These are phyloP conservation scores for Sylvicola cinctus DNA, from an alignment of 2,888 invertebrate species.

Conservation along the genomic window DNA sequence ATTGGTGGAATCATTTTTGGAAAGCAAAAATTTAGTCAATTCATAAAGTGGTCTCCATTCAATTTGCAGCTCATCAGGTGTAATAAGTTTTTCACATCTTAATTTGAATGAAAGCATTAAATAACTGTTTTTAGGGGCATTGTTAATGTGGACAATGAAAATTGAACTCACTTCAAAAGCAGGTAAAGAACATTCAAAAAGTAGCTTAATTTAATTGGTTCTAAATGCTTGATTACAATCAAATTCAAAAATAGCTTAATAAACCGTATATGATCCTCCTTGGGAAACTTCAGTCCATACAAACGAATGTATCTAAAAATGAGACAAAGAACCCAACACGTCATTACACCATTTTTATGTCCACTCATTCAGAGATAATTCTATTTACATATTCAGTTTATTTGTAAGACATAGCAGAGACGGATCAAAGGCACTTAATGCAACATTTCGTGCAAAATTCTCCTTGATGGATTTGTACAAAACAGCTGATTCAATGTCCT, in stretches of 20 bases:
- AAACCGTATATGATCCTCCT: conserved; percentile 70
- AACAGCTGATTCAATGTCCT: no score
- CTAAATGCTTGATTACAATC: conserved; percentile 52
- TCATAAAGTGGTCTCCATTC: conserved; percentile 71
- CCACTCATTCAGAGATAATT: no score
- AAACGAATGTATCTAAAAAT: conserved; percentile 56
- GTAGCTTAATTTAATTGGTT: conserved; percentile 50
- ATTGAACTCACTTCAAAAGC: conserved; percentile 8
- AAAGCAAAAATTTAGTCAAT: conserved; percentile 9
- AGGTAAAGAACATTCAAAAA: conserved; percentile 8
- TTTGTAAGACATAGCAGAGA: no score
- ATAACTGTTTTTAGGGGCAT: neutral
- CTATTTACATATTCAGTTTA: no score
- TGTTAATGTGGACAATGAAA: neutral
- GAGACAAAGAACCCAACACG: no score
- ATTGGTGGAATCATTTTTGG: conserved; percentile 9
- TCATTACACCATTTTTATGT: no score
- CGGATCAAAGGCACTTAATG: no score
- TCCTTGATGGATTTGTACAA: no score
- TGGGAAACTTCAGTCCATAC: conserved; percentile 72
- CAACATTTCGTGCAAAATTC: no score
- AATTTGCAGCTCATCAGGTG: conserved; percentile 57
- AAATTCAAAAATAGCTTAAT: conserved; percentile 62
- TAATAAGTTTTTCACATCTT: neutral
- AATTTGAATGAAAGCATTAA: conserved; percentile 7